Evolutionary conservation across 2,113 vertebrate species (phyloP), one percentile per base, ranked within the genome.

Genomic region (Channa maculata): DNA sequence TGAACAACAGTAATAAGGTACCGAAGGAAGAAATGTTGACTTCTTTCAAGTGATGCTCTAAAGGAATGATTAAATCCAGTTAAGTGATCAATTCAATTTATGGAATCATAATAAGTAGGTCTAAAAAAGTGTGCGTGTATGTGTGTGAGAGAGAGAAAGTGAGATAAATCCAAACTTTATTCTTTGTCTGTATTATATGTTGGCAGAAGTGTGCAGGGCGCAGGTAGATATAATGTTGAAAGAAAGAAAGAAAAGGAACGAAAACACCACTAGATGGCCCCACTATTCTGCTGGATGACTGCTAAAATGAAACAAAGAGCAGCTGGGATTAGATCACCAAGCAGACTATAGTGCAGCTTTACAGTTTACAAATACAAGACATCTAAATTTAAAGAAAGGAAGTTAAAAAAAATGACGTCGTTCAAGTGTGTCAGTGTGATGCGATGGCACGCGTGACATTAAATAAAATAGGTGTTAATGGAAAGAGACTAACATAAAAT

Each of bases 301-400:
- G 59, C 39, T 13, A 24, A 0, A 13, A 38, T 45, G 63, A 77
- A 75, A 86, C 88, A 89, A 89, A 88, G 83, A 78, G 65, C 72
- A 71, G 55, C 81, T 61, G 45, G 69, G 82, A 88, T 90, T 82
- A 90, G 84, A 65, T 90, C 88, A 90, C 83, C 81, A 62, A 71
- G 48, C 74, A 73, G 69, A 62, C 39, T n/a, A 24, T 24, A 45
- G 46, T 61, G 75, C 69, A 70, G 78, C 14, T 65, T 71, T 57
- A 66, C 24, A 34, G 10, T 33, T 15, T 41, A 65, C 81, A 57
- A 70, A 45, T 49, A 37, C 43, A 51, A 50, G 13, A 78, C 49
- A 45, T 39, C 37, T 14, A 37, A 14, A 57, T 13, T 15, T 10
- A n/a, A 24, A 37, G 9, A 60, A 43, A 39, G 7, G 1, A 0